phyloP scores from a whole-genome alignment of 1,140 invertebrate species.

The Drosophila carrolli region DNA sequence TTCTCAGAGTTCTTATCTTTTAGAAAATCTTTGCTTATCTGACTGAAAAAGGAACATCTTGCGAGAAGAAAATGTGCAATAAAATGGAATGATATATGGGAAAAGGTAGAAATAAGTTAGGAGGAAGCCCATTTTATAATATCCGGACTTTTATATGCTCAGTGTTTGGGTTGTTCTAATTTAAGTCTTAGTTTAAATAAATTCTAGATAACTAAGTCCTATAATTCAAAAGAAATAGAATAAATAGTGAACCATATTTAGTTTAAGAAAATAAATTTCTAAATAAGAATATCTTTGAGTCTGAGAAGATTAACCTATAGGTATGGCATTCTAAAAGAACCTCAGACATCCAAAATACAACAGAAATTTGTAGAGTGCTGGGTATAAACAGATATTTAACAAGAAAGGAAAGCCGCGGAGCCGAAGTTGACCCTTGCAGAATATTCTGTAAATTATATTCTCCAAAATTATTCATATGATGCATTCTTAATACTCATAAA shows the following conservation, averaged over 20 bases:
- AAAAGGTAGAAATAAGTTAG: neutral
- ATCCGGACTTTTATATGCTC: neutral
- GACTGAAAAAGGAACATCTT: constrained; percentile 8
- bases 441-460: too few relatives aligned
- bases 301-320: too few relatives aligned
- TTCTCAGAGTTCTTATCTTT: constrained; percentile 14
- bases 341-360: neutral
- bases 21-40: constrained; percentile 41
- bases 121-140: neutral
- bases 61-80: constrained; percentile 23
- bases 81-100: constrained; percentile 17
- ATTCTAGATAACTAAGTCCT: neutral
- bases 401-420: too few relatives aligned
- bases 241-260: too few relatives aligned
- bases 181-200: neutral
- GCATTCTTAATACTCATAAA: too few relatives aligned
- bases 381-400: constrained; percentile 20
- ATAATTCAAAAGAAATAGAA: too few relatives aligned
- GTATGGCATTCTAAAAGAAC: too few relatives aligned
- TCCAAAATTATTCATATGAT: too few relatives aligned
- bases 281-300: too few relatives aligned
- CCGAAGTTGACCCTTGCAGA: too few relatives aligned
- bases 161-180: neutral
- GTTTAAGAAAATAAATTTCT: too few relatives aligned
- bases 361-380: neutral